Evolutionary conservation across 2,888 invertebrate genomes (phyloP).

Genomic region (Apeira syringaria): DNA sequence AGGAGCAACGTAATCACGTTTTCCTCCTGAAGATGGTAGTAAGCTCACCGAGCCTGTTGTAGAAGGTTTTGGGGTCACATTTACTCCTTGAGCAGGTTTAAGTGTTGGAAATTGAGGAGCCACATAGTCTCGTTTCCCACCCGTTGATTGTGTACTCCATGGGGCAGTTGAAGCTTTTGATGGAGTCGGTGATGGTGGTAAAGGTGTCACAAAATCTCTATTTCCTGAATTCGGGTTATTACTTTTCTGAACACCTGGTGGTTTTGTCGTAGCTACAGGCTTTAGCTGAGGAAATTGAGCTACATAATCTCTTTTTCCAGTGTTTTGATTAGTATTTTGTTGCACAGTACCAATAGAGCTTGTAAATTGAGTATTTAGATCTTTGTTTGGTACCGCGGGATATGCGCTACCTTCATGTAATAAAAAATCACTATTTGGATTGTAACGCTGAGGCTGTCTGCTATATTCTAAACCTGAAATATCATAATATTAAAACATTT

Average conservation of each 20-base stretch:
- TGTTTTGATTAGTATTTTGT: constrained; percentile 26
- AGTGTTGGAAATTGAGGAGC: constrained; percentile 36
- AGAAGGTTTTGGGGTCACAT: constrained; percentile 15
- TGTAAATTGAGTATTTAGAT: constrained; percentile 34
- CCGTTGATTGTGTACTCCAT: background rate
- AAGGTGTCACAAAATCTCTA: no score
- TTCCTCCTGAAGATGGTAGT: constrained; percentile 35
- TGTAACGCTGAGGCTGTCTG: constrained; percentile 45
- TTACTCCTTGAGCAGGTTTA: constrained; percentile 21
- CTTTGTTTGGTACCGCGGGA: constrained; percentile 44
- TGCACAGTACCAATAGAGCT: constrained; percentile 17
- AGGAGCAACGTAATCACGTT: constrained; percentile 61
- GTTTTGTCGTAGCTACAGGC: constrained; percentile 21
- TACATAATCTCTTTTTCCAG: constrained; percentile 38
- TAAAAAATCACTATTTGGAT: constrained; percentile 65
- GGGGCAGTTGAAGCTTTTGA: no score
- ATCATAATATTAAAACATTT: no score
- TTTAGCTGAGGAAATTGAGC: constrained; percentile 46
- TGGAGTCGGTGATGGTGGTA: no score
- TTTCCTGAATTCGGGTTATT: constrained; percentile 17
- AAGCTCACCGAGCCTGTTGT: constrained; percentile 17
- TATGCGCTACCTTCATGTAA: constrained; percentile 59
- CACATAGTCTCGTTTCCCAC: constrained; percentile 32
- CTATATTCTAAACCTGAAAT: constrained; percentile 53
- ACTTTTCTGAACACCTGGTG: constrained; percentile 8